Conservation (phyloP, 2,113 vertebrate genomes). For the Archilochus colubris region DNA sequence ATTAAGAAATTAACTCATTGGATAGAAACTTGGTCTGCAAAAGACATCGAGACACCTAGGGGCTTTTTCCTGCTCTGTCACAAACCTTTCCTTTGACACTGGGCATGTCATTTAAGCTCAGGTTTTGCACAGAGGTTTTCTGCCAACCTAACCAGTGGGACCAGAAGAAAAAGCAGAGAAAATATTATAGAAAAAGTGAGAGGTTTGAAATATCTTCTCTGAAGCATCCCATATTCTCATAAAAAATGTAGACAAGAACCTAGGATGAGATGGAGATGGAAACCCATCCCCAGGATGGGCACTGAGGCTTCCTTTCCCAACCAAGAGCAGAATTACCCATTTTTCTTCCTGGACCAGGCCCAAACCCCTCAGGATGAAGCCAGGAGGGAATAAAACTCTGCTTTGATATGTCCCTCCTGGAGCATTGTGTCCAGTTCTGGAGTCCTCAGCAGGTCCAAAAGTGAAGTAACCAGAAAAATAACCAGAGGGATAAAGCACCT, state of each 20-base stretch:
- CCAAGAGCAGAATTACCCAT: background rate
- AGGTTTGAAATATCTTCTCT: background rate
- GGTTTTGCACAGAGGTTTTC: background rate
- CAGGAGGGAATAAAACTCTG: background rate
- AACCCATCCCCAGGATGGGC: background rate
- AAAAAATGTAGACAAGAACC: background rate
- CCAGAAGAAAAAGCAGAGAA: background rate
- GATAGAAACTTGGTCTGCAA: background rate
- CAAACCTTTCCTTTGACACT: background rate
- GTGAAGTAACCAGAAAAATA: too few species aligned
- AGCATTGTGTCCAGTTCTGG: too few species aligned
- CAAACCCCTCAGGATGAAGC: background rate
- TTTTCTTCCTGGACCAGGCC: background rate
- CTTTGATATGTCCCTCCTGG: too few species aligned
- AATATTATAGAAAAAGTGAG: background rate
- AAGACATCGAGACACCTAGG: background rate
- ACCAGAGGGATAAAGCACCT: too few species aligned
- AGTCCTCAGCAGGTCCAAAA: too few species aligned
- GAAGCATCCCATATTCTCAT: background rate
- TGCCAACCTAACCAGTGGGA: background rate
- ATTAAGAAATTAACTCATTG: too few species aligned
- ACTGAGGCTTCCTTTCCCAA: background rate
- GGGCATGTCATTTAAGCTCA: background rate
- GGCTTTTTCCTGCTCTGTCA: background rate
- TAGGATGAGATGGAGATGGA: background rate